Evolutionary conservation across 2,888 invertebrate genomes (phyloP), one percentile per base, ranked within the genome.

Genomic region (Physocephala rufipes): DNA sequence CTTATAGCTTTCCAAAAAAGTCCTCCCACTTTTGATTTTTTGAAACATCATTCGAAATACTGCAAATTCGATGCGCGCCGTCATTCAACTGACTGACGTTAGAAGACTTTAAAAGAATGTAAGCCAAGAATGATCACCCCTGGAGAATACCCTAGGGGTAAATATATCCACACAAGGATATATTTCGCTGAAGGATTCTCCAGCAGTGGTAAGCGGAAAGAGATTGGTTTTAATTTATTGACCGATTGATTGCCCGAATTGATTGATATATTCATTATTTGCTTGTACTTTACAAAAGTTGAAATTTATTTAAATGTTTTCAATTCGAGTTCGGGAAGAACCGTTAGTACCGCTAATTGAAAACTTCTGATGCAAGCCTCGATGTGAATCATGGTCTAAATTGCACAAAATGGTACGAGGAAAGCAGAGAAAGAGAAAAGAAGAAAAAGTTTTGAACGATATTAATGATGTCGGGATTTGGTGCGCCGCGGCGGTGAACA

Each of bases 351-450:
- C 66, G 24, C 53, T 53, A 55, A 55, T 66, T 66, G 55, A 66
- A 66, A 66, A 55, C 53, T 66, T 55, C 53, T 19, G 24, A 53
- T 30, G 9, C 36, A 36, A 55, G 36, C 43, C 24, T 43, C 36
- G 30, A 36, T 53, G 64, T 49, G 47, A 64, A 64, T 64, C 64
- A 64, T 15, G 66, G 55, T 43, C 49, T 49, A 13, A 26, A 63
- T 24, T n/a, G n/a, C n/a, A n/a, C n/a, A n/a, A n/a, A n/a, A n/a
- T n/a, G n/a, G n/a, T n/a, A n/a, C n/a, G n/a, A n/a, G n/a, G n/a
- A n/a, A 2, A 15, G 63, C 1, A 5, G 26, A 5, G 24, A 0
- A n/a, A 63, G 21, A 47, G n/a, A 24, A 21, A 19, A 13, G 24
- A 30, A 3, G 13, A 7, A 7, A 36, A 36, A 63, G 43, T 19